phyloP scores from a whole-genome alignment of 2,888 invertebrate genomes.

The Fragum whitleyi region DNA sequence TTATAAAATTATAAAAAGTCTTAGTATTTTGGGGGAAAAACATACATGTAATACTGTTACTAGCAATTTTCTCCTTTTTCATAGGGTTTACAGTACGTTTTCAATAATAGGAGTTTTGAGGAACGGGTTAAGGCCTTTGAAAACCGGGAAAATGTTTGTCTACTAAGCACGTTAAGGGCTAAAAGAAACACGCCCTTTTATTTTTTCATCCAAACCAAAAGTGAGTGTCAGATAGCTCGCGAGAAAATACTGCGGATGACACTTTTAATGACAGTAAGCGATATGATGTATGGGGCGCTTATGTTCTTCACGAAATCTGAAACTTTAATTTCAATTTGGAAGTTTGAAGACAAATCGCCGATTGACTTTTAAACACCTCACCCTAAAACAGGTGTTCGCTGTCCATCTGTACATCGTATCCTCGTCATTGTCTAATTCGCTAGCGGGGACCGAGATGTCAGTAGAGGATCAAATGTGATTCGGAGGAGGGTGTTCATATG shows the following conservation, averaged over 20 bases:
- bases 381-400: conserved; percentile 48
- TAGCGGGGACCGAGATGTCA: too few relatives aligned
- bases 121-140: too few relatives aligned
- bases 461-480: too few relatives aligned
- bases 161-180: neutral
- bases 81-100: too few relatives aligned
- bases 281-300: conserved; percentile 51
- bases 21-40: too few relatives aligned
- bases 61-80: too few relatives aligned
- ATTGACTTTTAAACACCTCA: conserved; percentile 41
- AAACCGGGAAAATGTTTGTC: too few relatives aligned
- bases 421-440: too few relatives aligned
- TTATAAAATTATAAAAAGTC: too few relatives aligned
- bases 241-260: conserved; percentile 35
- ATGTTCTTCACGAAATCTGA: conserved; percentile 44
- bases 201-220: conserved; percentile 3
- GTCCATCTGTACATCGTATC: neutral
- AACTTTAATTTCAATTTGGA: conserved; percentile 55
- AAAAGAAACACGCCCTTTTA: conserved; percentile 15
- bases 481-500: too few relatives aligned
- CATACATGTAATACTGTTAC: too few relatives aligned
- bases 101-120: too few relatives aligned
- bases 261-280: conserved; percentile 42
- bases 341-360: conserved; percentile 53
- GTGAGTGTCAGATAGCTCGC: conserved; percentile 43